Conservation (phyloP, 2,888 invertebrate genomes). For the Ormyrus thymus region DNA sequence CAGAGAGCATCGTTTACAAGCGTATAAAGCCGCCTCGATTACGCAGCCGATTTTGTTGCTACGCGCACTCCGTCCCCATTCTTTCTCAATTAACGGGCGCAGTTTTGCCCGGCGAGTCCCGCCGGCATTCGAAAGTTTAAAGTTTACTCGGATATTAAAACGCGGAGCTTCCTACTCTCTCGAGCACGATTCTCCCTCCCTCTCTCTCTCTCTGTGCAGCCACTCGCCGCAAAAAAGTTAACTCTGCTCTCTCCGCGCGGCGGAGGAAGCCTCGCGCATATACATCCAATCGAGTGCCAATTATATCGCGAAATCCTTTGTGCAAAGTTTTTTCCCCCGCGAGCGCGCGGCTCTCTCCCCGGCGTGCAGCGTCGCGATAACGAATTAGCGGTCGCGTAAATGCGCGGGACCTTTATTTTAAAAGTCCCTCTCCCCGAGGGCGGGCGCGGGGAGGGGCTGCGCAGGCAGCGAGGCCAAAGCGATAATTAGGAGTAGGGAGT, state of each 20-base stretch:
- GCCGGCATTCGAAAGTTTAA: not conserved
- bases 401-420: conserved; percentile 19
- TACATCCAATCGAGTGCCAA: conserved; percentile 44
- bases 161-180: not conserved
- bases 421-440: not conserved
- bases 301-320: conserved; percentile 47
- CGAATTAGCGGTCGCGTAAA: conserved; percentile 24
- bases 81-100: too few species aligned
- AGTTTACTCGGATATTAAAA: conserved; percentile 12
- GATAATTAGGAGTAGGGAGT: conserved; percentile 41
- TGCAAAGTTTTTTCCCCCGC: not conserved
- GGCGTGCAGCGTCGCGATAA: not conserved
- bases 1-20: too few species aligned
- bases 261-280: too few species aligned
- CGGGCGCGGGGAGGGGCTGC: not conserved
- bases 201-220: too few species aligned
- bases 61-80: too few species aligned
- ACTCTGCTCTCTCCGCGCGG: too few species aligned
- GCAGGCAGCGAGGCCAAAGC: conserved; percentile 13
- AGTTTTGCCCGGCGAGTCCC: too few species aligned
- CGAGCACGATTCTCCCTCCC: not conserved
- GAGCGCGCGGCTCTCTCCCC: not conserved
- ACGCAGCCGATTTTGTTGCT: too few species aligned
- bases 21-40: too few species aligned
- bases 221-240: too few species aligned